Percentiles rank a stretch among this genome's conserved stretches.
Evolutionary conservation across 2,888 invertebrate species (phyloP).

Genomic region (Dryobota labecula): DNA sequence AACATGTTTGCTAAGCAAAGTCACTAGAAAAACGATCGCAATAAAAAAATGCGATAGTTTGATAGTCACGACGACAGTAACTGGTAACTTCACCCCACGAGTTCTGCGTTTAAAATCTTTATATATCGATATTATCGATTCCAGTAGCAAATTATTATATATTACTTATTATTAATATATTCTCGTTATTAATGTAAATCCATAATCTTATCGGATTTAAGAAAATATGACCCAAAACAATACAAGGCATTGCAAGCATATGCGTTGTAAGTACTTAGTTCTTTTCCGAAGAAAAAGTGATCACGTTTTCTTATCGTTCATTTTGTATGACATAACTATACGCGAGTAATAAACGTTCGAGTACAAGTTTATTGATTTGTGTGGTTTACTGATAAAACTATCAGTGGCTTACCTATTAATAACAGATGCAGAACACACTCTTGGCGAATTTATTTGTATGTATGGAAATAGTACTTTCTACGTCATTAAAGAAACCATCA

Average conservation of each 20-base stretch:
- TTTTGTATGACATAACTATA: conserved; percentile 28
- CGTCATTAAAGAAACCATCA: background rate
- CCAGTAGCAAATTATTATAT: conserved; percentile 1
- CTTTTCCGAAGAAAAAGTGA: conserved; percentile 5
- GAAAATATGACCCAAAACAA: conserved; percentile 1
- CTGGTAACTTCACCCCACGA: conserved; percentile 27
- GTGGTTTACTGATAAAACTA: conserved; percentile 2
- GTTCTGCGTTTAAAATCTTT: background rate
- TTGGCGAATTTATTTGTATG: background rate
- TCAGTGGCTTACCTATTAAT: conserved; percentile 8
- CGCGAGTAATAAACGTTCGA: conserved; percentile 13
- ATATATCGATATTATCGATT: background rate
- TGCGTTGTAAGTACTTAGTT: conserved; percentile 13
- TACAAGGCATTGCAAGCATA: background rate
- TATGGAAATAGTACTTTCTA: background rate
- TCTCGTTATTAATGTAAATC: background rate
- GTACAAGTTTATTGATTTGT: conserved; percentile 24
- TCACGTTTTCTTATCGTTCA: conserved; percentile 14
- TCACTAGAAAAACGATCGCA: background rate
- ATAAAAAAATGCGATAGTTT: background rate
- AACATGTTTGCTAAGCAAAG: background rate
- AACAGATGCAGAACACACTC: background rate
- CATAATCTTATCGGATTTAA: conserved; percentile 6
- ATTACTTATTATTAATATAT: background rate
- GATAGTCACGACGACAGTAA: background rate